phyloP scores from a whole-genome alignment of 2,797 vertebrate species.

The Muscicapa striata region DNA sequence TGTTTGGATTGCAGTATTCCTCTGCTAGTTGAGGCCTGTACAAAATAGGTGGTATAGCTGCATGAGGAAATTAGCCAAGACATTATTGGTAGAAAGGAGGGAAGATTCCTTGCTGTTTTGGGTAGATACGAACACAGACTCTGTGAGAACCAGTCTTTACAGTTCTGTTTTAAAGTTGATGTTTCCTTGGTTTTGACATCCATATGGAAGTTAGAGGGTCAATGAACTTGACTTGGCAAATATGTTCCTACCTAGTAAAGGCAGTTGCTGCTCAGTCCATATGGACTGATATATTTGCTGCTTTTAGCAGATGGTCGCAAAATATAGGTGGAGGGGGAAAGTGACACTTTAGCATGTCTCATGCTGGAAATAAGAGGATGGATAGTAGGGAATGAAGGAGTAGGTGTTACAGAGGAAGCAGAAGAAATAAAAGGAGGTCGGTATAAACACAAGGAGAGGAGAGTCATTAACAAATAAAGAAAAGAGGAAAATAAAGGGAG shows the following conservation, averaged over 20 bases:
- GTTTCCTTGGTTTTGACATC: neutral
- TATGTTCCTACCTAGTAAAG: neutral
- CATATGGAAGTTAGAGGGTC: neutral
- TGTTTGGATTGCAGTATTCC: neutral
- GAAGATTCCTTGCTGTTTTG: neutral
- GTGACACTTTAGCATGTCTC: neutral
- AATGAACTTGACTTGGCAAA: neutral
- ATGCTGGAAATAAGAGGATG: neutral
- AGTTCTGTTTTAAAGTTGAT: neutral
- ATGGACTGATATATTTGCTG: neutral
- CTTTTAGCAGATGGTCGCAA: neutral
- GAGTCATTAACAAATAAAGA: neutral
- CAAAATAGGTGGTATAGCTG: neutral
- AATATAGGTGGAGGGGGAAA: neutral
- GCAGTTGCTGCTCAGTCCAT: neutral
- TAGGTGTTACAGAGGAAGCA: neutral
- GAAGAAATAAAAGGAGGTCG: neutral
- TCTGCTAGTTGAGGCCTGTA: neutral
- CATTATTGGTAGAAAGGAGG: neutral
- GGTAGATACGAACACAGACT: neutral
- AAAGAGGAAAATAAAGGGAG: accelerated
- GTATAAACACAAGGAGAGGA: neutral
- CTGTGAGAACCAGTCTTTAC: neutral
- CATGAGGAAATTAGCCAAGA: neutral
- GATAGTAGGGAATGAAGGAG: neutral